phyloP scores from a whole-genome alignment of 2,113 vertebrate genomes.

The Phasianus colchicus region DNA sequence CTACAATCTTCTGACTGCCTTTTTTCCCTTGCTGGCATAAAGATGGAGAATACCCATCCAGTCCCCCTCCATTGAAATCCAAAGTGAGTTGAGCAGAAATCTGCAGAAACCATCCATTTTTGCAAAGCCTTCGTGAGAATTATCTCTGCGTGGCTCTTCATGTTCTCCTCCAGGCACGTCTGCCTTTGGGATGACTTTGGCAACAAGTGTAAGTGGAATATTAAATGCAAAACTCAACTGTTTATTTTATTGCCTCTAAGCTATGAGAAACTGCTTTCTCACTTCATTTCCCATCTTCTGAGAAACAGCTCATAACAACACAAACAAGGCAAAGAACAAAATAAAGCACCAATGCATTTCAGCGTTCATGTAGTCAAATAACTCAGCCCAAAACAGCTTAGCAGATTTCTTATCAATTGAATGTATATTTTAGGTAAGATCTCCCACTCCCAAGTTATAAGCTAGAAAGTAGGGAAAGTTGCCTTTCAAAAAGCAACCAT shows the following conservation, averaged over 20 bases:
- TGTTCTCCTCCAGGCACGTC: neutral
- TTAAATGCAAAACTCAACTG: neutral
- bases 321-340: neutral
- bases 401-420: neutral
- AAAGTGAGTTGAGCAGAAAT: neutral
- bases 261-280: neutral
- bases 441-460: neutral
- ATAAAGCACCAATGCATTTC: neutral
- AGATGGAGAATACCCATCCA: neutral
- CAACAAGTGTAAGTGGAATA: neutral
- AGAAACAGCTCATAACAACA: neutral
- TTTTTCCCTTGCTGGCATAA: neutral
- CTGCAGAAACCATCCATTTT: neutral
- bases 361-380: neutral
- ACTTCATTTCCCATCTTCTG: slow-evolving; percentile 10
- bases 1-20: neutral
- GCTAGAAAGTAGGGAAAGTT: rapidly evolving
- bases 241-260: slow-evolving; percentile 9
- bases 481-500: neutral
- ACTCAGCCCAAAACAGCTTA: neutral
- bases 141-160: neutral
- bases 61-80: neutral
- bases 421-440: neutral
- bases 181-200: neutral
- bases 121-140: neutral